Percentiles rank a stretch among this genome's conserved stretches.
phyloP scores from a whole-genome alignment of 2,113 vertebrate species.

The Mus musculus region DNA sequence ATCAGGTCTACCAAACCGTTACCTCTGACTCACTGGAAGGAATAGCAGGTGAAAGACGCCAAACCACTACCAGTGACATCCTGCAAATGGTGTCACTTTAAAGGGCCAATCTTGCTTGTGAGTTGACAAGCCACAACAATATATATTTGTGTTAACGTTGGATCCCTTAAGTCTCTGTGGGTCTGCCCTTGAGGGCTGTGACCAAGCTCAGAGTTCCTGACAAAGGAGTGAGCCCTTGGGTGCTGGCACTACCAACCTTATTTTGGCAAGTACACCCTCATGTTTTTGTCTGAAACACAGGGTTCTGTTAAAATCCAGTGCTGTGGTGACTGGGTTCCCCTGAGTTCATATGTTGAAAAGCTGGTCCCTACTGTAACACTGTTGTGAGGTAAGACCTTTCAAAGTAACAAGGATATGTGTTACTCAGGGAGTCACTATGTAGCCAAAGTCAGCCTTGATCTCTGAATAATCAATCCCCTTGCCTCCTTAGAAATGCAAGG shows the following conservation, averaged over 20 bases:
- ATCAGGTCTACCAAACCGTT: not conserved
- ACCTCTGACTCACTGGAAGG: not conserved
- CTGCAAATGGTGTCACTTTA: not conserved
- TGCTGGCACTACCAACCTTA: not conserved
- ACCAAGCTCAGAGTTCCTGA: not conserved
- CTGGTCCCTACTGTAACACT: not conserved
- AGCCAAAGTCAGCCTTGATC: not conserved
- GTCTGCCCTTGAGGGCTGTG: not conserved
- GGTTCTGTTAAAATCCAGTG: not conserved
- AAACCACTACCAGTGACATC: not conserved
- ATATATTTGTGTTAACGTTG: not conserved
- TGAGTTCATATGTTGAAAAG: not conserved
- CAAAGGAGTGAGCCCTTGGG: not conserved
- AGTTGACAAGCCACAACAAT: not conserved
- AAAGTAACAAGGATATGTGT: not conserved
- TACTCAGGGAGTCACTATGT: not conserved
- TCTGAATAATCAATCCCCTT: not conserved
- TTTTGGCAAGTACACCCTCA: accelerated
- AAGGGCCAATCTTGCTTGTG: not conserved
- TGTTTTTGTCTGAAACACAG: not conserved
- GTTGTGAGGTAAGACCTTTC: not conserved
- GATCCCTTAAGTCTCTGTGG: not conserved
- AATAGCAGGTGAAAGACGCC: not conserved
- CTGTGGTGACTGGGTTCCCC: too few relatives aligned
- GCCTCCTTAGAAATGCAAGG: not conserved